A percentile compares a stretch with the other conserved stretches of the same genome.
Evolutionary conservation across 2,797 vertebrate genomes (phyloP).

Genomic region (Notamacropus eugenii): DNA sequence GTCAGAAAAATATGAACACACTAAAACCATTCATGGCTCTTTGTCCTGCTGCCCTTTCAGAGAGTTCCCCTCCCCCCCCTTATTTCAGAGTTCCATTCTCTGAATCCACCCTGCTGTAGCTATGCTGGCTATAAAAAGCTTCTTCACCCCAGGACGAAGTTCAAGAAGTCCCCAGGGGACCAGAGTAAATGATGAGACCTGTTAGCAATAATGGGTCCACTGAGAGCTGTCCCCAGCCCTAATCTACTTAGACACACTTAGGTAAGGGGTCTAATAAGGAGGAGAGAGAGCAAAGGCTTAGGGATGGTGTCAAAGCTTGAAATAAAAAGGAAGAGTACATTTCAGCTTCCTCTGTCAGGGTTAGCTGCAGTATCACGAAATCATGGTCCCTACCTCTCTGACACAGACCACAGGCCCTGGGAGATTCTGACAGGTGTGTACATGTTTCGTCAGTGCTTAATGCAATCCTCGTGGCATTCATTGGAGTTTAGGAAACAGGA

Average conservation of each 20-base stretch:
- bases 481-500: background rate
- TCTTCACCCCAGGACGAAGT: slow-evolving; percentile 72
- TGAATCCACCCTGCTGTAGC: slow-evolving; percentile 79
- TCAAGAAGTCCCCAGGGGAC: slow-evolving; percentile 76
- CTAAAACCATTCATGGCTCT: slow-evolving; percentile 80
- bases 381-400: slow-evolving; percentile 66
- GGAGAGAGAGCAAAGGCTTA: slow-evolving; percentile 74
- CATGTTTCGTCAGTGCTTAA: slow-evolving; percentile 54
- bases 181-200: slow-evolving; percentile 69
- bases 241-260: slow-evolving; percentile 46
- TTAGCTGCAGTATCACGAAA: slow-evolving; percentile 62
- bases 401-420: slow-evolving; percentile 32
- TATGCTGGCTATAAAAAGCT: slow-evolving; percentile 75
- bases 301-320: slow-evolving; percentile 73
- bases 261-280: slow-evolving; percentile 75
- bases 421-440: slow-evolving; percentile 69
- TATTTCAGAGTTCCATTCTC: slow-evolving; percentile 81
- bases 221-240: slow-evolving; percentile 57
- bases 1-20: slow-evolving; percentile 79
- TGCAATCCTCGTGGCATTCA: background rate
- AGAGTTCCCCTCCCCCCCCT: slow-evolving; percentile 38
- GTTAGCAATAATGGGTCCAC: slow-evolving; percentile 75
- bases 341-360: slow-evolving; percentile 63
- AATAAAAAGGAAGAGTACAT: slow-evolving; percentile 77
- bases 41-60: slow-evolving; percentile 83